Evolutionary conservation across 2,888 invertebrate species (phyloP), one percentile per base, ranked within the genome.

Genomic region (Dasysyrphus albostriatus): DNA sequence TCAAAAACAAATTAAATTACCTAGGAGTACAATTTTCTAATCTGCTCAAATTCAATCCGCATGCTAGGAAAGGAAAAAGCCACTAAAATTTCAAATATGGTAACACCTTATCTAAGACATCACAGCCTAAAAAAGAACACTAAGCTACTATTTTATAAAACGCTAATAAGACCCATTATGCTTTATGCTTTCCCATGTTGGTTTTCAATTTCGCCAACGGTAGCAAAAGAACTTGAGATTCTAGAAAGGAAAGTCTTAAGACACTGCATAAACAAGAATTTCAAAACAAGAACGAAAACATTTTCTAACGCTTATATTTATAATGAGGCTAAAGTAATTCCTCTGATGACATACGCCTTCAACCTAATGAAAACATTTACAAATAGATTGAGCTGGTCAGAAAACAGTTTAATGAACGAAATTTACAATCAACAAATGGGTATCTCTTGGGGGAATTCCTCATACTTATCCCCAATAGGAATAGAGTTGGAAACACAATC

Each of bases 351-450:
- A 14, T 54, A 54, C 7, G 24, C 54, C 0, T 29, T 54, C 5
- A 5, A 5, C 5, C 5, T 54, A 12, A 54, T 24, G 54, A 54
- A 54, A 12, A 54, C 3, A 12, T 54, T 54, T 6, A 24, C 14
- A 0, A 8, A 24, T 12, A 54, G 14, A 54, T 29, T 54, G 54
- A 54, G 54, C 29, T 54, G 24, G 24, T 12, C 54, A 3, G 54
- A 54, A 54, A 54, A 54, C 54, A 54, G 29, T 54, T 3, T 54
- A 19, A 29, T n/a, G n/a, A n/a, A n/a, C n/a, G n/a, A n/a, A n/a
- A n/a, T n/a, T n/a, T n/a, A n/a, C n/a, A n/a, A n/a, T 54, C 0
- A 29, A 54, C 0, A 54, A 54, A 54, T 14, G 10, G 5, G n/a
- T 54, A 54, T 54, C 5, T 54, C 54, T 12, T 24, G 54, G 54